Evolutionary conservation across 2,888 invertebrate genomes (phyloP).

Genomic region (Papilio elwesi): DNA sequence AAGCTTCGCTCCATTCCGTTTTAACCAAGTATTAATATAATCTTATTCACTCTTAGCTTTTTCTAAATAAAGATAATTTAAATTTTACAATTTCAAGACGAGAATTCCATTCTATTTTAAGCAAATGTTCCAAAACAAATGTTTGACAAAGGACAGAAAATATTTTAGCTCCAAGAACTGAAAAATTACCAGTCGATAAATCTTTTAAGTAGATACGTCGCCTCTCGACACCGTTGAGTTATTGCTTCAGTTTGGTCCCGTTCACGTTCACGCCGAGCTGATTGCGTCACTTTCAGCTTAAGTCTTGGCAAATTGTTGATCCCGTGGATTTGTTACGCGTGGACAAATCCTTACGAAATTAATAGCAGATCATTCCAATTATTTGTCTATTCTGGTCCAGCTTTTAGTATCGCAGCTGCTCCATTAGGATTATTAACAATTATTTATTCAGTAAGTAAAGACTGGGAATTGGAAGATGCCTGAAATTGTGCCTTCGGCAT

Average conservation of each 20-base stretch:
- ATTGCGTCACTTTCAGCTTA: not conserved
- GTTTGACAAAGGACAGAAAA: not conserved
- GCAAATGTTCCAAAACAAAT: conserved; percentile 5
- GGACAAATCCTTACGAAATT: not conserved
- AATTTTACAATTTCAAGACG: too few species aligned
- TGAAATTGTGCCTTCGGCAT: too few species aligned
- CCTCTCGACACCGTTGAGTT: not conserved
- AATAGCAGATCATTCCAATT: not conserved
- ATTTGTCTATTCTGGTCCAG: not conserved
- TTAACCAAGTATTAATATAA: too few species aligned
- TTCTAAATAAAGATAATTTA: too few species aligned
- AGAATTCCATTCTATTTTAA: not conserved
- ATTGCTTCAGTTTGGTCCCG: not conserved
- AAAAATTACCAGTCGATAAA: conserved; percentile 15
- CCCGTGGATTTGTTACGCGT: not conserved
- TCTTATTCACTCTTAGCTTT: too few species aligned
- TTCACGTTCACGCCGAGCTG: not conserved
- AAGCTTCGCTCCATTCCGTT: too few species aligned
- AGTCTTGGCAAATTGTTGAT: not conserved
- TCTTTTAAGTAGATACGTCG: conserved; percentile 2
- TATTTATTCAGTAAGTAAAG: too few species aligned
- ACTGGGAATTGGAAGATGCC: too few species aligned
- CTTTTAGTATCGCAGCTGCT: not conserved
- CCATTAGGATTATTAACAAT: too few species aligned
- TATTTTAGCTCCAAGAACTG: not conserved